These are phyloP conservation scores for Dyspetes luteomarginatus DNA, from an alignment of 2,888 invertebrate species.

Conservation along the genomic window DNA sequence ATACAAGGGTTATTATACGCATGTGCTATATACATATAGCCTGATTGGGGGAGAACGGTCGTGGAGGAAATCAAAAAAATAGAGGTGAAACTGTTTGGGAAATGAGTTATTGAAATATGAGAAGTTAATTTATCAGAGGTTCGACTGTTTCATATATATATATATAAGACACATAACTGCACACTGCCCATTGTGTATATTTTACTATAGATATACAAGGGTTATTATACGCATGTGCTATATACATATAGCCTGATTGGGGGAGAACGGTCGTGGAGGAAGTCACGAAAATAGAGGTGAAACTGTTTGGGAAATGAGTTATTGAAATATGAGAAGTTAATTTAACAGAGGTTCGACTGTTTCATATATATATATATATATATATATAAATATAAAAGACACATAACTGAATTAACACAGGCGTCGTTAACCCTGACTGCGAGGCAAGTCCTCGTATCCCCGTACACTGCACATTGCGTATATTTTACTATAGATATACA, in stretches of 20 bases:
- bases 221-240: not conserved
- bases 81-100: no score
- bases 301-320: no score
- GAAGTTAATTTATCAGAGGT: no score
- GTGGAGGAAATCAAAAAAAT: no score
- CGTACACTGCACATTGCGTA: slow-evolving; percentile 18
- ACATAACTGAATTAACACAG: slow-evolving; percentile 43
- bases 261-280: no score
- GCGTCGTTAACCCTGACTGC: slow-evolving; percentile 56
- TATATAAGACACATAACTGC: not conserved
- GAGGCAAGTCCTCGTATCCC: slow-evolving; percentile 26
- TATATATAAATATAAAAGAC: not conserved
- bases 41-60: no score
- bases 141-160: no score
- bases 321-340: no score
- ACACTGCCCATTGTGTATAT: slow-evolving; percentile 1
- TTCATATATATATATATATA: not conserved
- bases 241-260: no score
- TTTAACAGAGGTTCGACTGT: no score
- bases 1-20: slow-evolving; percentile 25
- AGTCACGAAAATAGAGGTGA: no score
- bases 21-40: not conserved
- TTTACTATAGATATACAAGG: slow-evolving; percentile 18
- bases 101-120: no score
- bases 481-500: slow-evolving; percentile 1